Evolutionary conservation across 2,888 invertebrate genomes (phyloP).

Genomic region (Drosophila macrothrix): DNA sequence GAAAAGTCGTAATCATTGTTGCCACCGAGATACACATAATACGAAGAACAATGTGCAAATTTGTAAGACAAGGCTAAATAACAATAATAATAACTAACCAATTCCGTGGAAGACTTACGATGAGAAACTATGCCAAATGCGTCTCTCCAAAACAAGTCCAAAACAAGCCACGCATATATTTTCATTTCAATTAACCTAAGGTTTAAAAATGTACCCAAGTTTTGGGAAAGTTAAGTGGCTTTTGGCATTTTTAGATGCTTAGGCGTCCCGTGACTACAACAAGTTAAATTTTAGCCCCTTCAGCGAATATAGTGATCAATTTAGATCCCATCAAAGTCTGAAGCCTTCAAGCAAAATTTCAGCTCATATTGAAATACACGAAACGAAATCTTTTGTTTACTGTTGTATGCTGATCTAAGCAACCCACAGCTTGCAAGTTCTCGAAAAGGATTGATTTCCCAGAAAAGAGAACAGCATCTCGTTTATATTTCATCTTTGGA

Average conservation of each 20-base stretch:
- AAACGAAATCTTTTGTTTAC: constrained; percentile 6
- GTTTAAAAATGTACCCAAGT: background rate
- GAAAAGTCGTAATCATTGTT: constrained; percentile 27
- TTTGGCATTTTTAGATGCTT: background rate
- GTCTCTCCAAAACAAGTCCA: background rate
- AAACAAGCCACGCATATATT: background rate
- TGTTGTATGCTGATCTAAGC: background rate
- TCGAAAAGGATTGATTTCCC: constrained; percentile 46
- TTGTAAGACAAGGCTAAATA: background rate
- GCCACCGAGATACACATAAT: constrained; percentile 16
- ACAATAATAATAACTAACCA: background rate
- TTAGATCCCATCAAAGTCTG: background rate
- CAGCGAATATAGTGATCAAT: background rate
- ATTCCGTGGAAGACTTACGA: background rate
- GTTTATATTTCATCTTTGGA: constrained; percentile 58
- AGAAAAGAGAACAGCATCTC: constrained; percentile 50
- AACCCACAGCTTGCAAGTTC: constrained; percentile 5
- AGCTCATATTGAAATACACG: background rate
- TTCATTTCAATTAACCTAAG: background rate
- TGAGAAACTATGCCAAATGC: background rate
- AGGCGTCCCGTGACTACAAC: background rate
- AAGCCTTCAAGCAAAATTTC: constrained; percentile 5
- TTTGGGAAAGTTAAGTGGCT: background rate
- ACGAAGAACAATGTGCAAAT: constrained; percentile 39
- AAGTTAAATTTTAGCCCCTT: background rate